phyloP scores from a whole-genome alignment of 2,113 vertebrate species.

The Nettapus auritus region DNA sequence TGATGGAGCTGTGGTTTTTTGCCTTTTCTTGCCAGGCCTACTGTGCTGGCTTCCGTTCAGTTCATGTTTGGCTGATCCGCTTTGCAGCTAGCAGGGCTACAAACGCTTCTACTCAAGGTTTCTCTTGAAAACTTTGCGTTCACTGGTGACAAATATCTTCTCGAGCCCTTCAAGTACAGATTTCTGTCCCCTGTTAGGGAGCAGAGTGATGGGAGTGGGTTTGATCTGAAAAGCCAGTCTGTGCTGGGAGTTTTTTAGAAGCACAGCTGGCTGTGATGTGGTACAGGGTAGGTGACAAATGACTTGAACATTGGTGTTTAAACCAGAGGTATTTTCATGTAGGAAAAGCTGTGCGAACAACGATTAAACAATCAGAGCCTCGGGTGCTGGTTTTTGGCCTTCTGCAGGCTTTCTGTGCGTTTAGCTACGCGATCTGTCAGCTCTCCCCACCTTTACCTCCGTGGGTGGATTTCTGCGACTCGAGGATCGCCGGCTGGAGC shows the following conservation, averaged over 20 bases:
- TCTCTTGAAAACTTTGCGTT: background rate
- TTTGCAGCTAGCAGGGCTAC: background rate
- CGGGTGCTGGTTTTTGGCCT: conserved; percentile 14
- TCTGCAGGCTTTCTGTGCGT: background rate
- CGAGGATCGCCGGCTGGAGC: no score
- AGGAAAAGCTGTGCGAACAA: background rate
- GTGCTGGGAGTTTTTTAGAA: background rate
- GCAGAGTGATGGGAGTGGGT: background rate
- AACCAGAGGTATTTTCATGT: background rate
- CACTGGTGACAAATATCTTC: background rate
- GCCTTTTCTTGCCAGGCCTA: conserved; percentile 11
- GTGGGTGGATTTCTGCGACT: conserved; percentile 16
- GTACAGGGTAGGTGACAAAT: background rate
- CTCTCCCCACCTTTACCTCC: conserved; percentile 4
- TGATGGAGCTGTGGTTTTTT: background rate
- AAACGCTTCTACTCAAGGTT: background rate
- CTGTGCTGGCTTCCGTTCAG: conserved; percentile 6
- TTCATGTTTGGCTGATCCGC: conserved; percentile 20
- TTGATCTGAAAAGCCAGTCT: background rate
- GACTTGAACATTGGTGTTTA: background rate
- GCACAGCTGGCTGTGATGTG: background rate
- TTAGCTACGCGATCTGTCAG: background rate
- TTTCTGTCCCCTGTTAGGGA: background rate
- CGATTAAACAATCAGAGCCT: background rate
- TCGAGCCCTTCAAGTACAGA: background rate